phyloP scores from a whole-genome alignment of 1,140 invertebrate species.

The Mylabris phalerata region DNA sequence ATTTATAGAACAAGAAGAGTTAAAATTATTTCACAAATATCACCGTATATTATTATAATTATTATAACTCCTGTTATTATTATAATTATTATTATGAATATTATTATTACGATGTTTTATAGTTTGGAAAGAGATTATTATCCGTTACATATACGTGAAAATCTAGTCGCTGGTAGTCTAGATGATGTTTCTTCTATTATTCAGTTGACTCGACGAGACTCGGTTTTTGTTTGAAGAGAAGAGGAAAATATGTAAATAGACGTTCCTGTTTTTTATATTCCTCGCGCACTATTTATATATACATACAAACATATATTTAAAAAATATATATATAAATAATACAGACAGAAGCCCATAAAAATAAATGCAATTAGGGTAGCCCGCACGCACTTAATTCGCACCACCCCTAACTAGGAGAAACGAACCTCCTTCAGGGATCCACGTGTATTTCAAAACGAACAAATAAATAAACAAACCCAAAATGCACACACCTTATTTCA shows the following conservation, averaged over 20 bases:
- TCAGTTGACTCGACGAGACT: not conserved
- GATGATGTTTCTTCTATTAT: conserved; percentile 4
- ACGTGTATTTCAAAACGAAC: conserved; percentile 15
- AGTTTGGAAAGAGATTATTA: conserved; percentile 10
- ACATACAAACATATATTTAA: conserved; percentile 4
- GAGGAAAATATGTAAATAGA: conserved; percentile 25
- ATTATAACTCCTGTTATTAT: not conserved
- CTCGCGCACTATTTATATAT: conserved; percentile 13
- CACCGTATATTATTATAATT: conserved; percentile 2
- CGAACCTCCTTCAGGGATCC: conserved; percentile 24
- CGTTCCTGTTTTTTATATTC: conserved; percentile 37
- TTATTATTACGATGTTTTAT: conserved; percentile 7
- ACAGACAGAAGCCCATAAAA: conserved; percentile 13
- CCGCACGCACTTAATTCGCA: conserved; percentile 25
- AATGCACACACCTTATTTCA: too few relatives aligned
- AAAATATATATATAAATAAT: too few relatives aligned
- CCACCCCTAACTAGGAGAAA: conserved; percentile 2
- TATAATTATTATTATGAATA: not conserved
- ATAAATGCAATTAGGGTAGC: conserved; percentile 31
- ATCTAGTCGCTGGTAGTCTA: conserved; percentile 23
- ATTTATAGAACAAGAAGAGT: not conserved
- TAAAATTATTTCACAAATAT: not conserved
- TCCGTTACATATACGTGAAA: conserved; percentile 7
- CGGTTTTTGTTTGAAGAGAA: not conserved
- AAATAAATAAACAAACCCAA: too few relatives aligned